phyloP scores from a whole-genome alignment of 2,113 vertebrate species.

The Dasypus novemcinctus region DNA sequence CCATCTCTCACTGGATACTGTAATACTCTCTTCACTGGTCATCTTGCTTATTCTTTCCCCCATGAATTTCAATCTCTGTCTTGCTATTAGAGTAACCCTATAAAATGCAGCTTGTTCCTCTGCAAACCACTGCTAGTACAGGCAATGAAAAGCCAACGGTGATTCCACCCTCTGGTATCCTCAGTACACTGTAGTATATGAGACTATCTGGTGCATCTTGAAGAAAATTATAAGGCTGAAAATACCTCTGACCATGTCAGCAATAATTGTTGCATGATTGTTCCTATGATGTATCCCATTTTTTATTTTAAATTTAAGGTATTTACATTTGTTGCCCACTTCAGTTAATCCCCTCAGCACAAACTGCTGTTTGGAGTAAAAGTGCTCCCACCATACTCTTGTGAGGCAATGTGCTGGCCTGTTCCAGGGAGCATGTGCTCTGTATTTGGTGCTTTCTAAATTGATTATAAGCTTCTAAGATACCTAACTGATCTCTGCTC shows the following conservation, averaged over 20 bases:
- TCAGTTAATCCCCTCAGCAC: neutral
- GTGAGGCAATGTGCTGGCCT: neutral
- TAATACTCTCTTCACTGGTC: neutral
- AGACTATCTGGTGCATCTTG: neutral
- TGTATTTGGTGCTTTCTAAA: neutral
- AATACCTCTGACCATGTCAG: neutral
- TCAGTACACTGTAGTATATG: neutral
- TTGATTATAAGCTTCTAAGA: neutral
- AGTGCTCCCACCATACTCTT: neutral
- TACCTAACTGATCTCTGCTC: neutral
- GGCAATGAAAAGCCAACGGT: neutral
- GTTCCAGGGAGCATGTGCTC: neutral
- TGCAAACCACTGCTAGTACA: rapidly evolving
- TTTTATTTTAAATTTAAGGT: neutral
- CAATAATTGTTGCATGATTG: neutral
- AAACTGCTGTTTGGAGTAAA: neutral
- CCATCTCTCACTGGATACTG: neutral
- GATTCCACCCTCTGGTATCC: neutral
- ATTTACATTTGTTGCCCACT: neutral
- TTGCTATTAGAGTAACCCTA: neutral
- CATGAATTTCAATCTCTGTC: neutral
- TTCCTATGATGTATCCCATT: neutral
- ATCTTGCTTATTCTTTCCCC: neutral
- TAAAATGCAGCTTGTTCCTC: neutral
- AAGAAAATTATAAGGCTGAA: neutral